Conservation (phyloP, 2,113 vertebrate species). For the Chaetura pelagica region DNA sequence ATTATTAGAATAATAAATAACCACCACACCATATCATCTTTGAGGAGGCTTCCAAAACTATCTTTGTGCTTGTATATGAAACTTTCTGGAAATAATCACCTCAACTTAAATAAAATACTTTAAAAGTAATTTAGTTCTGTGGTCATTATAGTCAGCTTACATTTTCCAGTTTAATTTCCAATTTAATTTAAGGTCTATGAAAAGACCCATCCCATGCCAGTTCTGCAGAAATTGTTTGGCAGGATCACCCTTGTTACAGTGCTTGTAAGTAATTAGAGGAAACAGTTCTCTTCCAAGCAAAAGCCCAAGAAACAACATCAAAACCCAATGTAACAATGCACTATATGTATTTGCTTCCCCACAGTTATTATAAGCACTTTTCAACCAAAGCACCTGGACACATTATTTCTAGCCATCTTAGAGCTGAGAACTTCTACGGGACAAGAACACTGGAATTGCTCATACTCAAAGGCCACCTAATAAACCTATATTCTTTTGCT, state of each 20-base stretch:
- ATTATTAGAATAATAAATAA: slow-evolving; percentile 43
- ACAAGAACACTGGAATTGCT: background rate
- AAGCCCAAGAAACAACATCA: background rate
- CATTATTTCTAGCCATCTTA: background rate
- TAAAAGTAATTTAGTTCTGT: background rate
- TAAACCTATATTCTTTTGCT: background rate
- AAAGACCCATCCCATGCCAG: background rate
- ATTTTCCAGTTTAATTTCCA: background rate
- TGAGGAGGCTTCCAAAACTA: background rate
- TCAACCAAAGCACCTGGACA: background rate
- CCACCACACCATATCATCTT: background rate
- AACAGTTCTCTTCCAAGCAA: background rate
- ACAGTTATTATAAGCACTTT: background rate
- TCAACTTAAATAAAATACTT: background rate
- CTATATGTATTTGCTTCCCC: background rate
- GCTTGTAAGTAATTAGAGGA: background rate
- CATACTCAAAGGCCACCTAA: background rate
- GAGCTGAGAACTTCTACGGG: background rate
- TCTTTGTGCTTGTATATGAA: background rate
- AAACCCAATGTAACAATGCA: background rate
- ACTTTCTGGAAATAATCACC: background rate
- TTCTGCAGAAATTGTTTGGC: background rate
- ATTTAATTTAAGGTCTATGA: background rate
- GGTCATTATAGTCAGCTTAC: background rate
- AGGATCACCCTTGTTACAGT: background rate